Evolutionary conservation across 2,797 vertebrate species (phyloP).

Genomic region (Scolopax rusticola): DNA sequence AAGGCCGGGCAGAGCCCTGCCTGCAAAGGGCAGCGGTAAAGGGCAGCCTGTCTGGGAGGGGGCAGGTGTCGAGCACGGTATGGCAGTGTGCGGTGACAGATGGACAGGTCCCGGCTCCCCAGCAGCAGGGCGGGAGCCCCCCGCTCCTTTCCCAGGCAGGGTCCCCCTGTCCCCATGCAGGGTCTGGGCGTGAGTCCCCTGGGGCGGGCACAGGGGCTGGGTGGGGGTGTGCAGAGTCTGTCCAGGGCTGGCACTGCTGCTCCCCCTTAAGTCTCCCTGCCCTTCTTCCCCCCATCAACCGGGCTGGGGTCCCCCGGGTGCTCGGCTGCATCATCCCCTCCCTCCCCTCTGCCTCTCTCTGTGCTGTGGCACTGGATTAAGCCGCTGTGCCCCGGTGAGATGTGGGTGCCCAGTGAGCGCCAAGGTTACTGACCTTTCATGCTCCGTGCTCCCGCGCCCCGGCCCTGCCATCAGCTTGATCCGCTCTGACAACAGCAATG

Average conservation of each 20-base stretch:
- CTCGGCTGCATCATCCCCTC: neutral
- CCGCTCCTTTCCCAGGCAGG: neutral
- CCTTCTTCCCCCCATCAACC: rapidly evolving
- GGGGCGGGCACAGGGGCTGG: no score
- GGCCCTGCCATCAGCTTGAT: neutral
- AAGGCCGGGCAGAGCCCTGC: neutral
- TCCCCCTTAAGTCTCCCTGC: neutral
- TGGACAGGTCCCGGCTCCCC: neutral
- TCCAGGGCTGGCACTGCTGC: neutral
- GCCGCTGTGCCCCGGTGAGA: neutral
- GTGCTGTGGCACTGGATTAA: neutral
- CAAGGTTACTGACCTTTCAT: slow-evolving; percentile 60
- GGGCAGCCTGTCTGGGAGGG: neutral
- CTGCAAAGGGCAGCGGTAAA: slow-evolving; percentile 14
- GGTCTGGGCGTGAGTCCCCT: rapidly evolving
- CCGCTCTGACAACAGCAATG: neutral
- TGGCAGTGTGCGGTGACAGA: neutral
- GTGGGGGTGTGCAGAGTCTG: rapidly evolving
- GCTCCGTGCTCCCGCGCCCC: neutral
- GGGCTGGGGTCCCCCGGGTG: neutral
- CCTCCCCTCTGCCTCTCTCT: neutral
- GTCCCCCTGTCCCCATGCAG: neutral
- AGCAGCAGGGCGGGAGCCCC: neutral
- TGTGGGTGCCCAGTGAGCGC: neutral
- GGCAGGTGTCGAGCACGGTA: neutral